Conservation (phyloP, 1,140 invertebrate genomes). For the Drosophila bipectinata region DNA sequence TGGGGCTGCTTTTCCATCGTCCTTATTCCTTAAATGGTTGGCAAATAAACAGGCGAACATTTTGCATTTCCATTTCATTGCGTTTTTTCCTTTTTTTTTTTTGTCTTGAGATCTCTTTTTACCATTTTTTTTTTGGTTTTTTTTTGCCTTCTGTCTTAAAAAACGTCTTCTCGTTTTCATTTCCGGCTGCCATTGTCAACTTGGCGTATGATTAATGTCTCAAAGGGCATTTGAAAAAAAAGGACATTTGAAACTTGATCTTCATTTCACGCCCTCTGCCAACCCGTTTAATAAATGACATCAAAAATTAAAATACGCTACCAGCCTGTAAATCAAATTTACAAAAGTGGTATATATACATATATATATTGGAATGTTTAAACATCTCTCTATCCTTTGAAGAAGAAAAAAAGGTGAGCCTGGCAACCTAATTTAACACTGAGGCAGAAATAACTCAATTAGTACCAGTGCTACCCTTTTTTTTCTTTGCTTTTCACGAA, state of each 20-base stretch:
- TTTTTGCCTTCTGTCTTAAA: conserved; percentile 6
- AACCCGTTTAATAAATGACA: conserved; percentile 75
- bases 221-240: conserved; percentile 11
- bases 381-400: not conserved
- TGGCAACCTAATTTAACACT: conserved; percentile 76
- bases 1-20: not conserved
- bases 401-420: conserved; percentile 22
- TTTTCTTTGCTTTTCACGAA: conserved; percentile 12
- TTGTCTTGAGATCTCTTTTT: conserved; percentile 19
- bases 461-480: conserved; percentile 47
- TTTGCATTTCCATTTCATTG: conserved; percentile 71
- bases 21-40: conserved; percentile 60
- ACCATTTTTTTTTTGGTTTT: conserved; percentile 2
- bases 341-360: conserved; percentile 12
- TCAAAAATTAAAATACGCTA: conserved; percentile 73
- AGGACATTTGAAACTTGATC: conserved; percentile 30
- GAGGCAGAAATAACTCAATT: conserved; percentile 76
- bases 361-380: conserved; percentile 5
- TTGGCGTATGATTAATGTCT: conserved; percentile 72
- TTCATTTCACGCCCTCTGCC: conserved; percentile 4
- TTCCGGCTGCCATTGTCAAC: conserved; percentile 58
- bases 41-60: conserved; percentile 75
- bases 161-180: conserved; percentile 40
- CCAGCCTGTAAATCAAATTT: conserved; percentile 68
- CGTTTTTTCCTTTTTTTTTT: conserved; percentile 6